Percentiles rank a stretch among this genome's conserved stretches.
These are phyloP conservation scores for Yoshiicerus persimilis DNA, from an alignment of 1,140 invertebrate species.

Conservation along the genomic window DNA sequence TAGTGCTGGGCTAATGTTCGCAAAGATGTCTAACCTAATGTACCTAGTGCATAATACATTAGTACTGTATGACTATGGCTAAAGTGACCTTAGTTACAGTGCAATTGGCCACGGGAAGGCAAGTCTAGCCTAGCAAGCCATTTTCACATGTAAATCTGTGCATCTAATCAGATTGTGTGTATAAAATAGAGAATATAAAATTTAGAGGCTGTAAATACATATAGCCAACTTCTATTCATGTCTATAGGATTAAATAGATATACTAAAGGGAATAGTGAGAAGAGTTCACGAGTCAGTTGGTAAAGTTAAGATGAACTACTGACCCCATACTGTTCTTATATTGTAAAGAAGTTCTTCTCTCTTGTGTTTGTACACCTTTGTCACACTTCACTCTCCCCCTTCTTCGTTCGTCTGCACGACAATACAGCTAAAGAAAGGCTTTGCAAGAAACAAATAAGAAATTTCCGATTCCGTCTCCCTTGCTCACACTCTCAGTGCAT, in stretches of 20 bases:
- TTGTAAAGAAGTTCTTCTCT: not conserved
- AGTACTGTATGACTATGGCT: too few relatives aligned
- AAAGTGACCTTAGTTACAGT: too few relatives aligned
- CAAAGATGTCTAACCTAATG: not conserved
- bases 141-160: not conserved
- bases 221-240: not conserved
- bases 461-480: not conserved
- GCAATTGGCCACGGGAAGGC: not conserved
- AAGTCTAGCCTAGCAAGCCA: not conserved
- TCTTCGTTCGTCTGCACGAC: not conserved
- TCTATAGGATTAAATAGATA: not conserved
- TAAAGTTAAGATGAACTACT: constrained; percentile 18
- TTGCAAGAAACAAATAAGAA: not conserved
- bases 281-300: not conserved
- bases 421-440: not conserved
- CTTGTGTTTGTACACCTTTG: not conserved
- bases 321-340: constrained; percentile 11
- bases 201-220: not conserved
- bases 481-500: not conserved
- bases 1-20: not conserved
- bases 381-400: constrained; percentile 20
- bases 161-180: not conserved
- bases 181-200: not conserved
- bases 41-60: not conserved
- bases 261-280: not conserved